Evolutionary conservation across 2,113 vertebrate species (phyloP).

Genomic region (Sakesphorus luctuosus): DNA sequence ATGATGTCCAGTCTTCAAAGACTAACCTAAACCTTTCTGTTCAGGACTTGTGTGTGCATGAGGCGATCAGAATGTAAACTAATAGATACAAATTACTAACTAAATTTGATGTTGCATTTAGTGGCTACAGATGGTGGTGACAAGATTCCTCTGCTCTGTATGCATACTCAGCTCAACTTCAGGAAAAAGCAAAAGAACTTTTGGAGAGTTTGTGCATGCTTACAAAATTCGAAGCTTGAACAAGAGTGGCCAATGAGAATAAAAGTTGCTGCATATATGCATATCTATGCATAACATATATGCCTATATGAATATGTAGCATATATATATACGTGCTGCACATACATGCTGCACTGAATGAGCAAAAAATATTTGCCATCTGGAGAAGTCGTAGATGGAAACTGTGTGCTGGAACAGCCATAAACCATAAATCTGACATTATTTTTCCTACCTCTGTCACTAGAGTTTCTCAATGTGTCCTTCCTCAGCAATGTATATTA

Average conservation of each 20-base stretch:
- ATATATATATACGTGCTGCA: not conserved
- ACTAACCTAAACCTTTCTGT: not conserved
- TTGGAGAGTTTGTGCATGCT: not conserved
- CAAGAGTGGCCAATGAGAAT: not conserved
- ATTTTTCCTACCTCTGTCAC: conserved; percentile 34
- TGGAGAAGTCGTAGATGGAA: conserved; percentile 15
- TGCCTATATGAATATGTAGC: not conserved
- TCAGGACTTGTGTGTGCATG: not conserved
- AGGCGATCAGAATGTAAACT: not conserved
- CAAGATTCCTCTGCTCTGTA: not conserved
- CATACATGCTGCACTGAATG: not conserved
- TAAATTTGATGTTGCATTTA: not conserved
- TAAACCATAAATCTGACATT: conserved; percentile 22
- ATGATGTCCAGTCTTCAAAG: not conserved
- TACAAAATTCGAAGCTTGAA: not conserved
- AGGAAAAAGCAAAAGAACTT: not conserved
- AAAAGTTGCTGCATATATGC: not conserved
- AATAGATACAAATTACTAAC: not conserved
- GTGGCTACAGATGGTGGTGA: not conserved
- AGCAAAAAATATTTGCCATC: not conserved
- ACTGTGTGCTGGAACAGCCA: not conserved
- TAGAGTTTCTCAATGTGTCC: not conserved
- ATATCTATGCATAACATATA: too few relatives aligned
- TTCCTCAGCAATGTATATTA: not conserved
- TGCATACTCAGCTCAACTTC: not conserved